A percentile compares a stretch with the other conserved stretches of the same genome.
phyloP scores from a whole-genome alignment of 2,888 invertebrate genomes.

The Eustalomyia histrio region DNA sequence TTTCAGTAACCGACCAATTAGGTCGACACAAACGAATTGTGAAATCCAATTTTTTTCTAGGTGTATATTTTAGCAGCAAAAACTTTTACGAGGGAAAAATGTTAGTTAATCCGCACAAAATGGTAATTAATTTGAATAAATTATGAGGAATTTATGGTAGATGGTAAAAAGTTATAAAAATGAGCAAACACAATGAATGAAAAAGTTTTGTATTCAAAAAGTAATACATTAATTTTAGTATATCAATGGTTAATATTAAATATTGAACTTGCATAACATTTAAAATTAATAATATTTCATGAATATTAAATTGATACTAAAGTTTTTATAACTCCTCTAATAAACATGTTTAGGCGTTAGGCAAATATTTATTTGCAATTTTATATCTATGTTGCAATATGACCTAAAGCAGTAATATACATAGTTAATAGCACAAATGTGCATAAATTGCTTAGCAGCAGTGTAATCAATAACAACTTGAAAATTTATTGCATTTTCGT shows the following conservation, averaged over 20 bases:
- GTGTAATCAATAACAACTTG: not conserved
- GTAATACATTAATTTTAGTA: too few species aligned
- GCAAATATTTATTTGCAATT: too few species aligned
- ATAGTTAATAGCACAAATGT: not conserved
- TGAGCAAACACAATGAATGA: not conserved
- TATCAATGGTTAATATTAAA: not conserved
- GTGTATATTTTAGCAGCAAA: not conserved
- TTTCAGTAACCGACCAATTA: too few species aligned
- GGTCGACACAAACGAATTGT: too few species aligned
- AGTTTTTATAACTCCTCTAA: too few species aligned
- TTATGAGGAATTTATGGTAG: slow-evolving; percentile 10
- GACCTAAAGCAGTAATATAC: too few species aligned
- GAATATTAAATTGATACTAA: not conserved
- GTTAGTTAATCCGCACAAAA: slow-evolving; percentile 22
- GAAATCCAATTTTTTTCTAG: too few species aligned
- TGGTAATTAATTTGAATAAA: slow-evolving; percentile 53
- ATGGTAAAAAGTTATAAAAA: not conserved
- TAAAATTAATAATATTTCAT: not conserved
- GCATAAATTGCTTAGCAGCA: not conserved
- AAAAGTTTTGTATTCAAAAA: too few species aligned
- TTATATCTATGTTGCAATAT: too few species aligned
- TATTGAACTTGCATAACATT: not conserved
- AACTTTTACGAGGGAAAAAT: not conserved
- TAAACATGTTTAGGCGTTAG: too few species aligned
- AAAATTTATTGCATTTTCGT: not conserved